phyloP scores from a whole-genome alignment of 1,140 invertebrate species.

The Trichonephila clavipes region DNA sequence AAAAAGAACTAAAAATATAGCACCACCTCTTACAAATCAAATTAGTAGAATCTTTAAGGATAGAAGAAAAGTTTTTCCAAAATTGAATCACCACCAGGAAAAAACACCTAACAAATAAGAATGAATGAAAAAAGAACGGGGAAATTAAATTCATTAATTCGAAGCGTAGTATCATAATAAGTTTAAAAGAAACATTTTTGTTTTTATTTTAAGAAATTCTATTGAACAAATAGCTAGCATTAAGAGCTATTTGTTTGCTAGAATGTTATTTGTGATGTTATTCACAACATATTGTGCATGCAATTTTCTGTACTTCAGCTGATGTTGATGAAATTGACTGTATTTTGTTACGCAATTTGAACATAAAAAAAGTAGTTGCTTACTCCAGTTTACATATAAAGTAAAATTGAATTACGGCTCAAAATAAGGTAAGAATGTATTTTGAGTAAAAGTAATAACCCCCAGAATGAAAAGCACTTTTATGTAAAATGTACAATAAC shows the following conservation, averaged over 20 bases:
- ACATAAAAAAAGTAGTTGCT: too few species aligned
- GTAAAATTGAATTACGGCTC: too few species aligned
- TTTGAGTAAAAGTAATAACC: too few species aligned
- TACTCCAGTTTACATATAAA: too few species aligned
- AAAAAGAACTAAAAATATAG: neutral
- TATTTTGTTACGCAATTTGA: too few species aligned
- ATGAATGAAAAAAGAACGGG: neutral
- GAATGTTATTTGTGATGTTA: neutral
- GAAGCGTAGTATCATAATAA: neutral
- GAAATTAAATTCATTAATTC: neutral
- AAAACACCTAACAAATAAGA: neutral
- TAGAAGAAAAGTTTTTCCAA: neutral
- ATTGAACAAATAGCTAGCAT: conserved; percentile 1
- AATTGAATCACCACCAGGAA: neutral
- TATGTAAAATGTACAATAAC: too few species aligned
- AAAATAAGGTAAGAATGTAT: too few species aligned
- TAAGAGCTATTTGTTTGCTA: neutral
- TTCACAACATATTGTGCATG: too few species aligned
- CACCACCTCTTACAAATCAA: neutral
- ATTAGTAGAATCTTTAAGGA: neutral
- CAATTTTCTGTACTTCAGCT: too few species aligned
- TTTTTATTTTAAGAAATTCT: neutral
- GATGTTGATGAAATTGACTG: too few species aligned
- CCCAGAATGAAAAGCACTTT: too few species aligned
- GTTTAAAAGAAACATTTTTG: conserved; percentile 4